These are phyloP conservation scores for Tympanoctomys barrerae DNA, from an alignment of 2,797 vertebrate species.

Conservation along the genomic window DNA sequence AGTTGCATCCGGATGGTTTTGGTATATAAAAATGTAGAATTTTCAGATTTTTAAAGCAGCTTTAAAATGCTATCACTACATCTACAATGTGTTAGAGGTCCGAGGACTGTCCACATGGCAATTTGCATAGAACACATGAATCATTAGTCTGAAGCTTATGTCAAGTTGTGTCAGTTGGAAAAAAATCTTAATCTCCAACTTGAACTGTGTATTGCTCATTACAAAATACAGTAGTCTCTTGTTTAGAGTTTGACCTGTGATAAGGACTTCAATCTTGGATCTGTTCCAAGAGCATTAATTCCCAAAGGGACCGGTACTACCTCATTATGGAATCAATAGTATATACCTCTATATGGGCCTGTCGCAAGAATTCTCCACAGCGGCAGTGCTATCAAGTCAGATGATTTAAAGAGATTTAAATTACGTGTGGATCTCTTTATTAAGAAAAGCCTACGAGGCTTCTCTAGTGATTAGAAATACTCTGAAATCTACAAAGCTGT, in stretches of 20 bases:
- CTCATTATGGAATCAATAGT: background rate
- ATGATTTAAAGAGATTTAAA: background rate
- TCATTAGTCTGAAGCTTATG: background rate
- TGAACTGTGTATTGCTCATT: background rate
- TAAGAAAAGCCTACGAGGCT: background rate
- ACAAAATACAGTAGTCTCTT: background rate
- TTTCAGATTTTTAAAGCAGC: conserved; percentile 27
- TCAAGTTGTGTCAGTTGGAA: background rate
- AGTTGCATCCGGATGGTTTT: background rate
- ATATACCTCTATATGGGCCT: background rate
- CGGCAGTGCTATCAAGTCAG: background rate
- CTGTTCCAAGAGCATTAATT: background rate
- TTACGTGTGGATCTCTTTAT: background rate
- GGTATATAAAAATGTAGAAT: background rate
- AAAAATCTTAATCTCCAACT: background rate
- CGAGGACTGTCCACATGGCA: background rate
- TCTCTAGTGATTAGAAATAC: background rate
- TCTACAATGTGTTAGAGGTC: background rate
- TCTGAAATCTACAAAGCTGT: background rate
- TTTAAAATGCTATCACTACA: conserved; percentile 21
- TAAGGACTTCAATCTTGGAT: background rate
- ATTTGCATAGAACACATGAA: background rate
- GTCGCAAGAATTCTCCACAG: background rate
- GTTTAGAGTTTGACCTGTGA: background rate
- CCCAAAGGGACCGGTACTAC: background rate